Conservation (phyloP, 2,113 vertebrate species). For the Labeo catla region DNA sequence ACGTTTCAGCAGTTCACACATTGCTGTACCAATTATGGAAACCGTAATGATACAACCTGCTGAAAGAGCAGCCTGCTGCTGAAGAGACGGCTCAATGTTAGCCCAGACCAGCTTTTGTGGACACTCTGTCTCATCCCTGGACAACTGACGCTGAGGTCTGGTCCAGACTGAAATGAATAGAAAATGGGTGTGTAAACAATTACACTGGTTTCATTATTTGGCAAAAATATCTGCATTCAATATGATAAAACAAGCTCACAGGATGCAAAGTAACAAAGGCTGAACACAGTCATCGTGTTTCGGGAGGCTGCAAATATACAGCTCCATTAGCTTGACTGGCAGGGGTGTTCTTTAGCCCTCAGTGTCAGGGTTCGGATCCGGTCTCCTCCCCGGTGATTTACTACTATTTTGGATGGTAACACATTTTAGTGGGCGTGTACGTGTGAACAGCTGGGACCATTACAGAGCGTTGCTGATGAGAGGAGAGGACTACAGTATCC, state of each 20-base stretch:
- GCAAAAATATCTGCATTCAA: not conserved
- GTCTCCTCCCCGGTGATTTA: conserved; percentile 39
- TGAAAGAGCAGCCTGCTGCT: not conserved
- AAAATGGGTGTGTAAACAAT: not conserved
- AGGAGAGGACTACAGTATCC: not conserved
- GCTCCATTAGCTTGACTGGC: conserved; percentile 12
- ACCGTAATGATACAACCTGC: not conserved
- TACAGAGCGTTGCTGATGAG: not conserved
- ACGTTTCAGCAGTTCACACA: not conserved
- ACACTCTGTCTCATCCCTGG: not conserved
- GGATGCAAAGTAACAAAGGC: not conserved
- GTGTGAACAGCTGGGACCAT: conserved; percentile 36
- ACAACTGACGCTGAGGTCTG: not conserved
- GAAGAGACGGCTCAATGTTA: not conserved
- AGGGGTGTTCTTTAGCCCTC: conserved; percentile 9
- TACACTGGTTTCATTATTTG: not conserved
- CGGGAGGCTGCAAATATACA: not conserved
- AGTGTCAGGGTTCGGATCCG: conserved; percentile 26
- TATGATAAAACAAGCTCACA: not conserved
- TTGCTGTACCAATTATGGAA: not conserved
- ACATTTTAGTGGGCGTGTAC: conserved; percentile 26
- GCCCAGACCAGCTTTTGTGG: not conserved
- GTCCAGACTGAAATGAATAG: not conserved
- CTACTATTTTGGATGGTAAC: conserved; percentile 30
- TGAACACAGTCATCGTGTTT: conserved; percentile 14